phyloP scores from a whole-genome alignment of 1,140 invertebrate genomes.

The Theocolax elegans region DNA sequence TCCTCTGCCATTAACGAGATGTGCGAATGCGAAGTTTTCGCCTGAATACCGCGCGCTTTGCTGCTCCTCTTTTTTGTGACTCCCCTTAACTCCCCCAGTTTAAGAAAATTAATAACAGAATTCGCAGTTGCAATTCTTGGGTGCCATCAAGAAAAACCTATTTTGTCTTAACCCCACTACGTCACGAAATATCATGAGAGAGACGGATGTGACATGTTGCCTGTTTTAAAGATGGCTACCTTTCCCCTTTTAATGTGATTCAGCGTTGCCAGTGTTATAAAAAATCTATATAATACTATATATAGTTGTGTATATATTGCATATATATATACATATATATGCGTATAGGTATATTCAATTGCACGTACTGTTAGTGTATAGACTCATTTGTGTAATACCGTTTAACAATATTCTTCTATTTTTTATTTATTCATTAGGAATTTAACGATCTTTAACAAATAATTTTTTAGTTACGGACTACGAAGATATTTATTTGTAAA shows the following conservation, averaged over 20 bases:
- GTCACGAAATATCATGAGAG: slow-evolving; percentile 50
- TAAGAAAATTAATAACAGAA: slow-evolving; percentile 21
- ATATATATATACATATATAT: too few species aligned
- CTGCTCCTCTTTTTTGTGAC: slow-evolving; percentile 17
- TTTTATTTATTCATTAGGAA: too few species aligned
- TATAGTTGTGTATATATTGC: too few species aligned
- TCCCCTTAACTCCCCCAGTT: slow-evolving; percentile 20
- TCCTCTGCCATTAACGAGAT: slow-evolving; percentile 67
- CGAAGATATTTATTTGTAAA: too few species aligned
- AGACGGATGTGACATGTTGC: slow-evolving; percentile 60
- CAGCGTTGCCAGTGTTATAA: slow-evolving; percentile 37
- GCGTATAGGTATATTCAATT: too few species aligned
- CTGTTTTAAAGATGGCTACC: slow-evolving; percentile 57
- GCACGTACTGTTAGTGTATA: too few species aligned
- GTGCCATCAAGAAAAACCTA: slow-evolving; percentile 64
- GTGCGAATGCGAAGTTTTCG: slow-evolving; percentile 37
- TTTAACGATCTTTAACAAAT: too few species aligned
- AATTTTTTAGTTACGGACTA: too few species aligned
- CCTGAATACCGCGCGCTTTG: slow-evolving; percentile 29
- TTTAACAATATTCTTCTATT: too few species aligned
- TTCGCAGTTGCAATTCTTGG: slow-evolving; percentile 52
- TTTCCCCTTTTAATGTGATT: slow-evolving; percentile 49
- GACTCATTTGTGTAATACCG: too few species aligned
- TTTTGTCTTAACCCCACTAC: slow-evolving; percentile 61
- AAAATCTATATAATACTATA: too few species aligned